Evolutionary conservation across 2,113 vertebrate genomes (phyloP).

Genomic region (Setophaga petechia): DNA sequence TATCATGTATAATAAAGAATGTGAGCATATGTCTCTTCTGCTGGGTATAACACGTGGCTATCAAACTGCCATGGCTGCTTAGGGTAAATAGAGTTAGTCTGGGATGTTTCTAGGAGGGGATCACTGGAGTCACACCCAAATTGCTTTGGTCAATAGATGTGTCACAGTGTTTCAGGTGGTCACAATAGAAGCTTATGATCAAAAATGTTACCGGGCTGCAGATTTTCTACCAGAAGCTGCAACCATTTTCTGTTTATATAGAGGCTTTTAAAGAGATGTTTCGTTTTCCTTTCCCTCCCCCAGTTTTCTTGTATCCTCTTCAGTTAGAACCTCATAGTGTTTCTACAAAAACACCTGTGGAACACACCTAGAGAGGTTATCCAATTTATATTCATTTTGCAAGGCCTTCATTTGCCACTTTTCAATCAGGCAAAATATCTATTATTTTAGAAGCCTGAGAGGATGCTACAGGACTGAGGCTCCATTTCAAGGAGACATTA

Average conservation of each 20-base stretch:
- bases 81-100: not conserved
- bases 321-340: not conserved
- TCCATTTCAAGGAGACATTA: not conserved
- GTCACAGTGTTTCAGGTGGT: not conserved
- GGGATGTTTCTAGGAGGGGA: not conserved
- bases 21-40: accelerated
- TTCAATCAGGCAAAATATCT: not conserved
- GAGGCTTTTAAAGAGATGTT: not conserved
- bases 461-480: not conserved
- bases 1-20: accelerated
- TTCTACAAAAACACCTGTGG: not conserved
- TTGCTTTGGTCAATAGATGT: not conserved
- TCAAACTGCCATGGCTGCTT: not conserved
- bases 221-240: not conserved
- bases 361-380: not conserved
- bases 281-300: not conserved
- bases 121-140: not conserved
- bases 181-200: not conserved
- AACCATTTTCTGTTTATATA: not conserved
- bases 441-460: not conserved
- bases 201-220: not conserved
- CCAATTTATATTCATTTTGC: not conserved
- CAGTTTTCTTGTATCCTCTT: not conserved
- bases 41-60: accelerated
- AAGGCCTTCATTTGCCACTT: not conserved